Evolutionary conservation across 2,888 invertebrate species (phyloP).

Genomic region (Ectobius pallidus): DNA sequence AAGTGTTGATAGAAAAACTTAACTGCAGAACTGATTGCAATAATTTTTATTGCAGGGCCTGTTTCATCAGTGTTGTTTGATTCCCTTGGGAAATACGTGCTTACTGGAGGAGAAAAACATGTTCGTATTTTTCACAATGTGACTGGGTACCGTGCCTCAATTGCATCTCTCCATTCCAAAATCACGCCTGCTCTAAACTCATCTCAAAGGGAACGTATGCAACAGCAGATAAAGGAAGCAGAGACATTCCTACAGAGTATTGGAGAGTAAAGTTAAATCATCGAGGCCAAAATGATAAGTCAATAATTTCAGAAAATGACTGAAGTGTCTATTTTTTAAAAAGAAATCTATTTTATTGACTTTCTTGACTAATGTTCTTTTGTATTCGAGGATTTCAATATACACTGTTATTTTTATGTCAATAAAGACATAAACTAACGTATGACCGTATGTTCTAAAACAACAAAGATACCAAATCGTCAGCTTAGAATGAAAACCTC

Average conservation of each 20-base stretch:
- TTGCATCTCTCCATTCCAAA: slow-evolving; percentile 58
- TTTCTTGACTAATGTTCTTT: slow-evolving; percentile 17
- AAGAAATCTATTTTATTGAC: slow-evolving; percentile 14
- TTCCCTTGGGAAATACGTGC: slow-evolving; percentile 72
- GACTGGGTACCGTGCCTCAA: slow-evolving; percentile 65
- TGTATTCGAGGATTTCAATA: neutral
- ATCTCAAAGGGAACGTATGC: slow-evolving; percentile 78
- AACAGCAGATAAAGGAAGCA: slow-evolving; percentile 69
- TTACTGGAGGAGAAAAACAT: slow-evolving; percentile 75
- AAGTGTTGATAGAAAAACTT: no score
- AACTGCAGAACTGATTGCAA: no score
- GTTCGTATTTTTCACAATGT: slow-evolving; percentile 82
- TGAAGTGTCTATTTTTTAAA: slow-evolving; percentile 20
- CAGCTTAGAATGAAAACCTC: no score
- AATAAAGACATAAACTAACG: neutral
- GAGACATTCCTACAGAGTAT: slow-evolving; percentile 54
- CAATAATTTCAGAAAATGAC: no score
- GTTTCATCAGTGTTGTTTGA: slow-evolving; percentile 76
- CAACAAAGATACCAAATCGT: no score
- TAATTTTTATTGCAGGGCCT: slow-evolving; percentile 62
- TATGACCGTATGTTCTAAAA: no score
- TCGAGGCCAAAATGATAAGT: neutral
- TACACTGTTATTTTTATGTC: slow-evolving; percentile 4
- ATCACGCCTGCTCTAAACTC: slow-evolving; percentile 65
- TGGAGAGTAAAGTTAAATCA: slow-evolving; percentile 32